These are phyloP conservation scores for Crenuchus spilurus DNA, from an alignment of 2,797 vertebrate species.

Conservation along the genomic window DNA sequence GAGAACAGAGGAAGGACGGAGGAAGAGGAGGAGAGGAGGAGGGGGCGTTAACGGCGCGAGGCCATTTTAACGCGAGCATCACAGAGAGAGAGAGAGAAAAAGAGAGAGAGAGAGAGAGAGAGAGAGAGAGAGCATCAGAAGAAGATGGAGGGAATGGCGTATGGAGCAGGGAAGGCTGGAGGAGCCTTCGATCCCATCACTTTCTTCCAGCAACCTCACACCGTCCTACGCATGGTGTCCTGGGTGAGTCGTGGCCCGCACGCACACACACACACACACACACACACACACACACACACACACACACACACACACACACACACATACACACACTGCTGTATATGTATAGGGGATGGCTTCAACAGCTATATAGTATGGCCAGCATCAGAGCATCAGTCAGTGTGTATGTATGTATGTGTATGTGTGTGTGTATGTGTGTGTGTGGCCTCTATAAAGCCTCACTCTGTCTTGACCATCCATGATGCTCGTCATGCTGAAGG, in stretches of 20 bases:
- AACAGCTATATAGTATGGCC: too few species aligned
- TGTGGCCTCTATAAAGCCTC: neutral
- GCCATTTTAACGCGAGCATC: slow-evolving; percentile 5
- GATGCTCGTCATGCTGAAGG: neutral
- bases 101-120: slow-evolving; percentile 41
- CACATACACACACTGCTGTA: neutral
- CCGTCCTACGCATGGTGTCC: slow-evolving; percentile 88
- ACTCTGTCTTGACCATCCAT: too few species aligned
- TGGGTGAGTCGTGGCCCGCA: slow-evolving; percentile 73
- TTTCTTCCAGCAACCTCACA: slow-evolving; percentile 92
- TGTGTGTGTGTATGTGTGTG: slow-evolving; percentile 37
- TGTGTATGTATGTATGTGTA: neutral
- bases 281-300: neutral
- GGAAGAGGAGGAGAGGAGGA: neutral
- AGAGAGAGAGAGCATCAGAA: neutral
- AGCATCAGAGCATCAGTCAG: too few species aligned
- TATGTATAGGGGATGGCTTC: too few species aligned
- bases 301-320: neutral
- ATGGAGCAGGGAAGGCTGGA: slow-evolving; percentile 93
- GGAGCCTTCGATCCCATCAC: slow-evolving; percentile 93
- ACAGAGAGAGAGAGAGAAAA: slow-evolving; percentile 14
- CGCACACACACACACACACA: neutral
- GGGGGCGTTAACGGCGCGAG: slow-evolving; percentile 1
- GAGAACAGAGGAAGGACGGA: neutral
- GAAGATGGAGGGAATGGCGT: slow-evolving; percentile 90